Percentiles rank a stretch among this genome's conserved stretches.
Conservation (phyloP, 2,113 vertebrate genomes). For the Lethenteron reissneri region DNA sequence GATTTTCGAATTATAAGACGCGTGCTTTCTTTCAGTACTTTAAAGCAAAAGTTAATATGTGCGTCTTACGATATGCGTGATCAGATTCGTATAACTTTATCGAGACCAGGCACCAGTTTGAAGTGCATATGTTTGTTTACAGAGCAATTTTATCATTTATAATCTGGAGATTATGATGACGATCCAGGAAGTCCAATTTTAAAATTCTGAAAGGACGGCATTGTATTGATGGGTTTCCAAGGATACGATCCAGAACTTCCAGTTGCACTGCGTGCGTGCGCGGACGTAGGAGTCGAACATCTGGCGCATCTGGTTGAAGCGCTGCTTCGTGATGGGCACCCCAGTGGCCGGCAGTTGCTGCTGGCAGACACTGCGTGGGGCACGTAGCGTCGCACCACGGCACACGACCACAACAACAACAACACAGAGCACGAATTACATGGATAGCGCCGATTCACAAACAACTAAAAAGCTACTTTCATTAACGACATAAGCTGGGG, state of each 20-base stretch:
- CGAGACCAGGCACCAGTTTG: background rate
- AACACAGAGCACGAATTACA: no score
- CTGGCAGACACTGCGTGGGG: constrained; percentile 40
- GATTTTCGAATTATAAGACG: no score
- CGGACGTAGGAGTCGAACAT: constrained; percentile 73
- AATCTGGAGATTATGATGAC: background rate
- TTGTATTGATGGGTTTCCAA: constrained; percentile 14
- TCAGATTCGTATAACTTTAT: background rate
- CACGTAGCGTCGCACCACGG: no score
- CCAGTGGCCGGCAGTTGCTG: constrained; percentile 74
- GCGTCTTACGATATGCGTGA: background rate
- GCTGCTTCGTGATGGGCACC: constrained; percentile 34
- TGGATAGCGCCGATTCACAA: no score
- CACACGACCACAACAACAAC: no score
- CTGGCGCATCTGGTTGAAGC: constrained; percentile 43
- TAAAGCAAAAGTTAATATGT: background rate
- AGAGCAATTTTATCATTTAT: background rate
- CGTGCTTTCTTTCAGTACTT: background rate
- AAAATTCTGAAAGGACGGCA: background rate
- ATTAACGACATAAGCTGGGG: no score
- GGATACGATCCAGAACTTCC: constrained; percentile 99
- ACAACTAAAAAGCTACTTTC: no score
- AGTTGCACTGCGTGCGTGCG: constrained; percentile 61
- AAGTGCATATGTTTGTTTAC: background rate
- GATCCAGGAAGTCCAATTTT: background rate